Evolutionary conservation across 2,797 vertebrate genomes (phyloP).

Genomic region (Trematomus bernacchii): DNA sequence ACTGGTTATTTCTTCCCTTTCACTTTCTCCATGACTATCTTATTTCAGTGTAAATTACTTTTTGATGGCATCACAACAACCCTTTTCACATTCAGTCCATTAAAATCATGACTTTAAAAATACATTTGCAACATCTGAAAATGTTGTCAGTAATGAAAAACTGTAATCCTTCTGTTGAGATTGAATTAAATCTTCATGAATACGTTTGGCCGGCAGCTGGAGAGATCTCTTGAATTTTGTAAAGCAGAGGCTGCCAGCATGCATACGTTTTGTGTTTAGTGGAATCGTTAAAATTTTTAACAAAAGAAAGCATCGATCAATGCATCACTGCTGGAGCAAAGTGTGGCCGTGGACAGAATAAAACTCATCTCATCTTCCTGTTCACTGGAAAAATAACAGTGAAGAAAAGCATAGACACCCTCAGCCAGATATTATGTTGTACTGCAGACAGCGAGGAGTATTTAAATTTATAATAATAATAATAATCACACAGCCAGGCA

Average conservation of each 20-base stretch:
- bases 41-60: neutral
- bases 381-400: neutral
- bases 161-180: neutral
- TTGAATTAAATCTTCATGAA: neutral
- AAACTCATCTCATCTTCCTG: neutral
- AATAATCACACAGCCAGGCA: neutral
- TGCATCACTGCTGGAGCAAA: constrained; percentile 6
- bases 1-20: too few relatives aligned
- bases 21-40: too few relatives aligned
- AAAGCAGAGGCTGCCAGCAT: constrained; percentile 2
- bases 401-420: neutral
- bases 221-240: neutral
- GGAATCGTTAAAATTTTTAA: neutral
- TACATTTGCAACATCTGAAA: neutral
- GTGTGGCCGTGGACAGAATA: constrained; percentile 25
- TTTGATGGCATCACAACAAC: neutral
- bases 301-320: constrained; percentile 17
- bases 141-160: neutral
- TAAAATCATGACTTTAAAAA: constrained; percentile 1
- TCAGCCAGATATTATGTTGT: neutral
- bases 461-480: neutral
- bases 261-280: neutral
- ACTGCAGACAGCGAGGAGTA: neutral
- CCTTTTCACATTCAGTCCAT: neutral
- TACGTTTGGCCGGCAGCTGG: neutral